These are phyloP conservation scores for Halcyon chelicuti DNA, from an alignment of 2,797 vertebrate genomes.

Conservation along the genomic window DNA sequence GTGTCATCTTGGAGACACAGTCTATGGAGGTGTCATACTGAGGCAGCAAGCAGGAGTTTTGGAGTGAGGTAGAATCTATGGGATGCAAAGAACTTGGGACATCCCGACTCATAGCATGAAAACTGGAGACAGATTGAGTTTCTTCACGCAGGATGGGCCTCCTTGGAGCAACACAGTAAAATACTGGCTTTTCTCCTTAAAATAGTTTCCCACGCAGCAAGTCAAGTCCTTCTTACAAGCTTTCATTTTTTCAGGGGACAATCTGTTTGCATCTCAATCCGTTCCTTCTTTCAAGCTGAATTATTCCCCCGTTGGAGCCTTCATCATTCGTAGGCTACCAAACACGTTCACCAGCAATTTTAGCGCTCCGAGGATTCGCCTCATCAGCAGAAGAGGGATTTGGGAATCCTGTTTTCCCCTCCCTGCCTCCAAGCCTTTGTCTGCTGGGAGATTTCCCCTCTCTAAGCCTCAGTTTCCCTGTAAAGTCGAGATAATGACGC, in stretches of 20 bases:
- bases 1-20: background rate
- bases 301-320: background rate
- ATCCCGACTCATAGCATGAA: background rate
- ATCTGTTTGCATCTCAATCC: background rate
- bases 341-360: background rate
- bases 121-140: background rate
- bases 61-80: fast-evolving
- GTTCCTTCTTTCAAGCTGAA: background rate
- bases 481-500: slow-evolving; percentile 31
- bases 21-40: background rate
- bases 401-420: slow-evolving; percentile 3
- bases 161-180: background rate
- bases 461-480: slow-evolving; percentile 50
- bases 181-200: background rate
- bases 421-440: background rate
- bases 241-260: background rate
- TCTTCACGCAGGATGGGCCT: fast-evolving
- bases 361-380: background rate
- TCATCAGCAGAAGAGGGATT: background rate
- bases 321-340: fast-evolving
- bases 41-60: background rate
- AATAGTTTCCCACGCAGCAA: background rate
- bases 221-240: background rate
- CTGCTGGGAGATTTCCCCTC: slow-evolving; percentile 12
- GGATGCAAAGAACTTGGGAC: background rate